A percentile compares a stretch with the other conserved stretches of the same genome.
Evolutionary conservation across 2,113 vertebrate genomes (phyloP).

Genomic region (Percopsis transmontana): DNA sequence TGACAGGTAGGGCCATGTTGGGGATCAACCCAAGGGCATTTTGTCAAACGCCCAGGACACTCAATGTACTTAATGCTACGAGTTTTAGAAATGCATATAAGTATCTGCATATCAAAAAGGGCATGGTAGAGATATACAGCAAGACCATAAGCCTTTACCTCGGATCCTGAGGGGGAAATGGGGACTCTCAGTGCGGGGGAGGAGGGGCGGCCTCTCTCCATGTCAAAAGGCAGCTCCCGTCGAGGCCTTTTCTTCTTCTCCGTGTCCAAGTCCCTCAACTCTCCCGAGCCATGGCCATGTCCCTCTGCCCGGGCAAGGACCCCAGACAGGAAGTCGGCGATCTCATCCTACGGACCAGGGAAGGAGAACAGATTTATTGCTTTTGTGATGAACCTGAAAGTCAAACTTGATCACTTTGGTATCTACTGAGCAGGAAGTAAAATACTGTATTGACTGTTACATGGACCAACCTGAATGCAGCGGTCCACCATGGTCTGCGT

Average conservation of each 20-base stretch:
- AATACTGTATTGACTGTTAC: neutral
- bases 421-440: neutral
- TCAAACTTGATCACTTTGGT: neutral
- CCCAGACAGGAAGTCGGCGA: slow-evolving; percentile 91
- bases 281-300: slow-evolving; percentile 81
- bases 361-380: neutral
- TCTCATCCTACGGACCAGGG: slow-evolving; percentile 84
- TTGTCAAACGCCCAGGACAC: no score
- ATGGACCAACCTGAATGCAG: slow-evolving; percentile 90
- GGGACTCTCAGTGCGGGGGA: slow-evolving; percentile 87
- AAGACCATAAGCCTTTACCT: slow-evolving; percentile 73
- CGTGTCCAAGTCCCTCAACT: slow-evolving; percentile 89
- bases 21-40: no score
- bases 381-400: neutral
- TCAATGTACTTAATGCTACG: no score
- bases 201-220: slow-evolving; percentile 86
- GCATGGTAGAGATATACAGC: neutral
- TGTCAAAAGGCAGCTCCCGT: slow-evolving; percentile 89
- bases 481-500: slow-evolving; percentile 99
- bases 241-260: slow-evolving; percentile 90
- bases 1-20: no score
- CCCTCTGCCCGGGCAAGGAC: slow-evolving; percentile 87
- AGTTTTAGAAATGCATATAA: no score
- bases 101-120: neutral
- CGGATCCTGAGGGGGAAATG: slow-evolving; percentile 90